phyloP scores from a whole-genome alignment of 2,888 invertebrate species.

The Rhyacophila evoluta region DNA sequence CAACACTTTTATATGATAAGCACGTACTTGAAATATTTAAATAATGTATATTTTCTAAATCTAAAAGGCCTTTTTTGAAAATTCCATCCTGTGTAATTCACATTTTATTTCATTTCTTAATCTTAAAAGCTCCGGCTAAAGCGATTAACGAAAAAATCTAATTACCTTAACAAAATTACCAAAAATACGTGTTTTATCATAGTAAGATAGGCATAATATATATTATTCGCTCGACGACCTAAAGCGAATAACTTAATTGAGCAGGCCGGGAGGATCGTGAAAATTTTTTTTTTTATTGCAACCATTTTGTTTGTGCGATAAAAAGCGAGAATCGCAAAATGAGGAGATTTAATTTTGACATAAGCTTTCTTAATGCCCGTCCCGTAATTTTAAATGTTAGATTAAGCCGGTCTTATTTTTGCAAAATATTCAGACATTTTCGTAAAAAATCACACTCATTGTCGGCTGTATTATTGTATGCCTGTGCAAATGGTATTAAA shows the following conservation, averaged over 20 bases:
- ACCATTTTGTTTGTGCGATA: constrained; percentile 16
- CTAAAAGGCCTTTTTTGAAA: not conserved
- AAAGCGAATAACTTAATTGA: not conserved
- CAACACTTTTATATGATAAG: no score
- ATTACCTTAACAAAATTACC: not conserved
- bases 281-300: constrained; percentile 16
- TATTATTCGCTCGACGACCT: not conserved
- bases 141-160: not conserved
- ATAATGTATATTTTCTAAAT: no score
- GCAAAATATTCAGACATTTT: not conserved
- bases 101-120: not conserved
- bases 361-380: not conserved
- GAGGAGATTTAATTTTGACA: constrained; percentile 4
- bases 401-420: not conserved
- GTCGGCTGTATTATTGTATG: not conserved
- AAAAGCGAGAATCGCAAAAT: constrained; percentile 15
- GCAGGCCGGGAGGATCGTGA: not conserved
- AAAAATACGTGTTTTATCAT: constrained; percentile 1
- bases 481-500: not conserved
- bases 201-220: not conserved
- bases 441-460: not conserved
- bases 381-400: not conserved
- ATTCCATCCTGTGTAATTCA: not conserved
- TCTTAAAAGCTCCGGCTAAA: not conserved
- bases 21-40: no score